Evolutionary conservation across 2,113 vertebrate species (phyloP), one percentile per base, ranked within the genome.

Genomic region (Butastur rufipennis): DNA sequence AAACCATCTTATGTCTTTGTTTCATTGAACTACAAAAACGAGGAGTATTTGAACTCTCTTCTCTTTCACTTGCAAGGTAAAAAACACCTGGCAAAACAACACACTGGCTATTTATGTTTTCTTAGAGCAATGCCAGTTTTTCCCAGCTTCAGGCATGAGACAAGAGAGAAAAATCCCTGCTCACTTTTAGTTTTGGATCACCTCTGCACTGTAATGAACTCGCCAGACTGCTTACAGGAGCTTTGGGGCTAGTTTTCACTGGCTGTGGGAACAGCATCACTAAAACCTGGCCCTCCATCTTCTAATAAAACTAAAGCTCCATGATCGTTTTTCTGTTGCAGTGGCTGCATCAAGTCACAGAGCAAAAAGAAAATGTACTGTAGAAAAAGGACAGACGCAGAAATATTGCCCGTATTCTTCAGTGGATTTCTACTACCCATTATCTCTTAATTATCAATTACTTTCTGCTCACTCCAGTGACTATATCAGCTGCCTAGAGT

Each of bases 161-260:
- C 56, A 13, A 62, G n/a, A 80, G 36, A 68, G n/a, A 74, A 93
- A 93, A 94, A 83, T 74, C 26, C 52, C 43, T 14, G 7, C 23
- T 93, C 26, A 15, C 40, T 90, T 80, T 67, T 43, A 72, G 50
- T 71, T 88, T 94, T 88, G 82, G 72, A 95, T 92, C 68, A 86
- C 88, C 42, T 88, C 75, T 88, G 47, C 23, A 34, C 38, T 5
- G 1, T 20, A 88, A 88, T 56, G 72, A 65, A 67, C 61, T 86
- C 5, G 5, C 68, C 82, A 97, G 85, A 50, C 63, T 74, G 59
- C 71, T 93, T 90, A 94, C 34, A 74, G 86, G n/a, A 84, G 79
- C 79, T 97, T 22, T 93, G 94, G 55, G 92, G 55, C 42, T 88
- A 77, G 66, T 91, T 96, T 96, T 70, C 7, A 18, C 48, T 45